Conservation (phyloP, 2,888 invertebrate genomes). For the Parasteatoda lunata region DNA sequence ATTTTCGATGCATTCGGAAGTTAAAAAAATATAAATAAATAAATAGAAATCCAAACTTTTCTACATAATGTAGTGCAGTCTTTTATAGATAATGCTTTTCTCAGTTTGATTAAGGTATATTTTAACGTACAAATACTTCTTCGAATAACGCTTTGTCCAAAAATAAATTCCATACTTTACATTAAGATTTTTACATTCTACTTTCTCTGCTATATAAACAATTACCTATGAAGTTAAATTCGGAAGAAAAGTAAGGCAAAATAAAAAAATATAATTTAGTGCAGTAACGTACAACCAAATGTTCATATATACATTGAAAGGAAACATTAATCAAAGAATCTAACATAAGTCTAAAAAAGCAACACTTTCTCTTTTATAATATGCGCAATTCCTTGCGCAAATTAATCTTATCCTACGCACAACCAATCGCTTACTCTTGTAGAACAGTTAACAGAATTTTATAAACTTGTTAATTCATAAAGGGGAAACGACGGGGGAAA, state of each 20-base stretch:
- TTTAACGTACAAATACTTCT: too few relatives aligned
- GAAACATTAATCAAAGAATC: constrained; percentile 54
- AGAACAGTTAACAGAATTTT: constrained; percentile 61
- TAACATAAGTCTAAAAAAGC: constrained; percentile 8
- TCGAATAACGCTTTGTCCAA: too few relatives aligned
- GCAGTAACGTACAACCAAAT: not conserved
- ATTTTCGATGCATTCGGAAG: too few relatives aligned
- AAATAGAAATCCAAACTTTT: too few relatives aligned
- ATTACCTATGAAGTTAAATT: too few relatives aligned
- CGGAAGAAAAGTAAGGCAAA: not conserved
- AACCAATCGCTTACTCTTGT: constrained; percentile 16
- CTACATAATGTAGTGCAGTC: too few relatives aligned
- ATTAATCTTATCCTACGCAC: constrained; percentile 59
- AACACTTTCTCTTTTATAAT: not conserved
- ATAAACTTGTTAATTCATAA: constrained; percentile 65
- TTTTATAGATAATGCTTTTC: too few relatives aligned
- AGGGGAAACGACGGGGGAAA: constrained; percentile 7
- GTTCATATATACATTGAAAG: not conserved
- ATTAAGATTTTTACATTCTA: too few relatives aligned
- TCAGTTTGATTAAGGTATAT: too few relatives aligned
- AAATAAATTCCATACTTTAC: too few relatives aligned
- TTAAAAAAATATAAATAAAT: too few relatives aligned
- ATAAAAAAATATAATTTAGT: not conserved
- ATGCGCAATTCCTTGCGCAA: constrained; percentile 31
- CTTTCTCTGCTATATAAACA: too few relatives aligned